Evolutionary conservation across 2,797 vertebrate genomes (phyloP), one percentile per base, ranked within the genome.

Genomic region (Brotula barbata): DNA sequence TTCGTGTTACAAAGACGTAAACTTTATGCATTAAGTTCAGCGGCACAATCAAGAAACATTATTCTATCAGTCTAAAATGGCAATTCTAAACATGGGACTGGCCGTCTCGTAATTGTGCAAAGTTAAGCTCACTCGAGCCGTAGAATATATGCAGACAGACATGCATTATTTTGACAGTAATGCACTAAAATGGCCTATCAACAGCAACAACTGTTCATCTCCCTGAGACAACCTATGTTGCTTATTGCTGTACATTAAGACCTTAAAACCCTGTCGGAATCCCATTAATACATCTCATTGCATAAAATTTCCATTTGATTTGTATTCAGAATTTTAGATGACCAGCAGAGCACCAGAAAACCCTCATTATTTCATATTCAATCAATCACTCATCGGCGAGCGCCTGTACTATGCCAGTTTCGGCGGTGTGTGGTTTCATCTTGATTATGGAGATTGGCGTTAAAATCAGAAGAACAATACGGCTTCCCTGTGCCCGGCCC

Each of bases 261-360:
- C 88, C 88, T 89, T 89, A 90, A 89, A 89, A 90, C 64, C 78
- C 80, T 68, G 85, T 80, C 83, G 55, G 79, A 79, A 81, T 86
- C 81, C 86, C 89, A 90, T 90, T 92, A 91, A 92, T 92, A 88
- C 88, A 87, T 88, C 89, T 88, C 87, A 81, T 91, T 90, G 91
- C 90, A 92, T 92, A 92, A 91, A 90, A 92, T 92, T 91, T 92
- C 90, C 91, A 92, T 92, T 91, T 90, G 85, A 92, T 91, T 92
- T 91, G 84, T 85, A 88, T 89, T 78, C 87, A 75, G 91, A 92
- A 92, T 92, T 90, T 92, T 92, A 89, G 89, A 92, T 92, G 90
- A 91, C 89, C 91, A 81, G 81, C 46, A 82, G 81, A 89, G 86
- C 86, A 84, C 80, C 66, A 71, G 81, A 83, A 89, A 89, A 88